These are phyloP conservation scores for Podargus strigoides DNA, from an alignment of 2,797 vertebrate genomes.

Conservation along the genomic window DNA sequence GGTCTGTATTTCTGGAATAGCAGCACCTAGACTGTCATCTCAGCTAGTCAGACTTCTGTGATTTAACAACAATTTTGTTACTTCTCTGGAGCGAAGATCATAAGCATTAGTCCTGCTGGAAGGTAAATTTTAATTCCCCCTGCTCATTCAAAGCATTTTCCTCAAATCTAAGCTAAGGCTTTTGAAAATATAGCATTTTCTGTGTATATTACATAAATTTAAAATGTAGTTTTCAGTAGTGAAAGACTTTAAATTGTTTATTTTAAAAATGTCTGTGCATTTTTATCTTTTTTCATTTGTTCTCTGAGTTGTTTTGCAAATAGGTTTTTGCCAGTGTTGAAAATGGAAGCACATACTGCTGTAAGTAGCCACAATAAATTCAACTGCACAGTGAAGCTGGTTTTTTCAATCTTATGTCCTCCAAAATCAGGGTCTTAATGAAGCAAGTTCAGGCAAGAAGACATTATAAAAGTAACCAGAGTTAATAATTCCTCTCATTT, in stretches of 20 bases:
- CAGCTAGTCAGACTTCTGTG: not conserved
- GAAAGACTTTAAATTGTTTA: not conserved
- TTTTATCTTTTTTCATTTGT: not conserved
- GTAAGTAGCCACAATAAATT: not conserved
- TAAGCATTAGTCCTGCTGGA: not conserved
- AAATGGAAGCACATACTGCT: not conserved
- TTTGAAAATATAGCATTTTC: not conserved
- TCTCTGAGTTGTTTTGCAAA: not conserved
- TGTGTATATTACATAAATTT: not conserved
- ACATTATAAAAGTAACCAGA: not conserved
- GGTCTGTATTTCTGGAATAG: not conserved
- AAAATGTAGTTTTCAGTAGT: not conserved
- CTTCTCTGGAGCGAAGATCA: not conserved
- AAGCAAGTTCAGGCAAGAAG: not conserved
- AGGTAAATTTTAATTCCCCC: not conserved
- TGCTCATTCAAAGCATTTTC: not conserved
- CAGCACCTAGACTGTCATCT: not conserved
- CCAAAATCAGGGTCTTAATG: not conserved
- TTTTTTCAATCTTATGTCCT: not conserved
- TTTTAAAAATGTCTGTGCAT: not conserved
- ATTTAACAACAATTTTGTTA: not conserved
- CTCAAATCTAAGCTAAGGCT: not conserved
- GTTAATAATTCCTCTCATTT: not conserved
- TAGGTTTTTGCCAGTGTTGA: not conserved
- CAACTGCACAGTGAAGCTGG: not conserved